A percentile compares a stretch with the other conserved stretches of the same genome.
Evolutionary conservation across 2,797 vertebrate genomes (phyloP).

Genomic region (Bradypus variegatus): DNA sequence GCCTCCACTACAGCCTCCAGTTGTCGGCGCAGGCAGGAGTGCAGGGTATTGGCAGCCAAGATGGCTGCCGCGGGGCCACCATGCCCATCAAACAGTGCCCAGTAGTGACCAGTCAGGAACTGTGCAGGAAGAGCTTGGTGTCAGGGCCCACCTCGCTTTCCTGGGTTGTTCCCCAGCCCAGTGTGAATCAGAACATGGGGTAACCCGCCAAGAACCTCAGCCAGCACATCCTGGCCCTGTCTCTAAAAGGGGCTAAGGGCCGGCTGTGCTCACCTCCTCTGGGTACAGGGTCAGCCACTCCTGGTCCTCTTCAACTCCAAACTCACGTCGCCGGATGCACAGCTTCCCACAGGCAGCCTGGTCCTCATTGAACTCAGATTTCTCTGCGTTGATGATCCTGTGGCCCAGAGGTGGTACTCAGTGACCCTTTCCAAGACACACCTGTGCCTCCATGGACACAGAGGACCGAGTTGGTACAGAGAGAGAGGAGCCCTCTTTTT

Average conservation of each 20-base stretch:
- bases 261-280: slow-evolving; percentile 63
- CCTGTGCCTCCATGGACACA: not conserved
- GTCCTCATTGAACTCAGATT: slow-evolving; percentile 78
- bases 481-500: not conserved
- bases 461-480: not conserved
- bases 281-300: slow-evolving; percentile 75
- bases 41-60: slow-evolving; percentile 75
- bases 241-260: not conserved
- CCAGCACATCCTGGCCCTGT: not conserved
- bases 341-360: slow-evolving; percentile 76
- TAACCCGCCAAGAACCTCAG: not conserved
- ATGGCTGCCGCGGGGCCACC: slow-evolving; percentile 75
- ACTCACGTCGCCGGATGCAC: slow-evolving; percentile 66
- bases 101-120: slow-evolving; percentile 75
- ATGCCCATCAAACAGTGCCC: slow-evolving; percentile 78
- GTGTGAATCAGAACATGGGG: not conserved
- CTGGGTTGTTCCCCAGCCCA: not conserved
- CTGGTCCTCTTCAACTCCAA: slow-evolving; percentile 66
- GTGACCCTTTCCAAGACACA: not conserved
- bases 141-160: slow-evolving; percentile 8
- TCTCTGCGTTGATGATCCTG: slow-evolving; percentile 78
- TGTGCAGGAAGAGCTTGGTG: slow-evolving; percentile 47
- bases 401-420: not conserved
- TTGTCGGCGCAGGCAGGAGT: slow-evolving; percentile 77
- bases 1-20: slow-evolving; percentile 73